These are phyloP conservation scores for Notocelia uddmanniana DNA, from an alignment of 2,888 invertebrate genomes.

Conservation along the genomic window DNA sequence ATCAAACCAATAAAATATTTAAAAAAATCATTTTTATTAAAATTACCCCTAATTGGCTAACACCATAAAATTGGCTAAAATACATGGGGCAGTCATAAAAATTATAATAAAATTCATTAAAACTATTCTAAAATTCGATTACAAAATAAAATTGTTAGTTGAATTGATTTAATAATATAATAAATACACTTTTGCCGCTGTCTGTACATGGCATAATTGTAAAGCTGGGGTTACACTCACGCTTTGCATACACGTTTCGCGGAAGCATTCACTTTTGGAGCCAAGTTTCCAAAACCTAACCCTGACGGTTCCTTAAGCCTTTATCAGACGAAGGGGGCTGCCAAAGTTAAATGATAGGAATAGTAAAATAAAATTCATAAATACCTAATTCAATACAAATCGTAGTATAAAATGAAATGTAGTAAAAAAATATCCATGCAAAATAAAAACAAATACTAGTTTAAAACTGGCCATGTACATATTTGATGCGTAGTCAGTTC, in stretches of 20 bases:
- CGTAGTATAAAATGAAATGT: background rate
- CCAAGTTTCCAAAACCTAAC: background rate
- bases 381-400: background rate
- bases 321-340: no score
- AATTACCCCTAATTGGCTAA: conserved; percentile 32
- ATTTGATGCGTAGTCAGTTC: background rate
- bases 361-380: background rate
- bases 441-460: background rate
- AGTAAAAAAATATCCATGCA: background rate
- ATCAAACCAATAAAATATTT: conserved; percentile 30
- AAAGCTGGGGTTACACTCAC: conserved; percentile 21
- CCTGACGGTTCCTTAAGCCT: no score
- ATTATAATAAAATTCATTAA: conserved; percentile 36
- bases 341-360: no score
- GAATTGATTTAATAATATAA: conserved; percentile 32
- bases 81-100: conserved; percentile 38
- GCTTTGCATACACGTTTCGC: background rate
- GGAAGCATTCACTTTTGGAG: no score
- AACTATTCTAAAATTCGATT: conserved; percentile 43
- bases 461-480: background rate
- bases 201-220: conserved; percentile 37
- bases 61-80: conserved; percentile 32
- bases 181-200: conserved; percentile 45
- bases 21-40: conserved; percentile 35
- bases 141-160: conserved; percentile 37